These are phyloP conservation scores for Caenorhabditis inopinata DNA, from an alignment of 1,140 invertebrate genomes.

Conservation along the genomic window DNA sequence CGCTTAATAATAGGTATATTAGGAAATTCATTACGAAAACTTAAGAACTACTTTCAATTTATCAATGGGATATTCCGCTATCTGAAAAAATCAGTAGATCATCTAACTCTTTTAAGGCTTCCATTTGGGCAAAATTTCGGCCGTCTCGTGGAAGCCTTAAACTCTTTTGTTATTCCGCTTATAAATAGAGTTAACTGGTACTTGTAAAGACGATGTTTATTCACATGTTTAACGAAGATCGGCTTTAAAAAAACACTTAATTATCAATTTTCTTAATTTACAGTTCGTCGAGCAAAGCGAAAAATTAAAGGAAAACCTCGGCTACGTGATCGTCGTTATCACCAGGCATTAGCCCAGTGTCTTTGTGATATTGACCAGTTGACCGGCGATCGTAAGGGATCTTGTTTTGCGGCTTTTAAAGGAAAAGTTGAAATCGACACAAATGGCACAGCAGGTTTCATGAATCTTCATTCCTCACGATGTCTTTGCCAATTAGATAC, in stretches of 20 bases:
- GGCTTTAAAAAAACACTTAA: not conserved
- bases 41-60: too few species aligned
- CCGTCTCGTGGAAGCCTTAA: too few species aligned
- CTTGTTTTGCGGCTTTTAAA: conserved; percentile 61
- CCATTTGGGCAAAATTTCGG: too few species aligned
- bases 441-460: conserved; percentile 44
- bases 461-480: conserved; percentile 59
- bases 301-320: conserved; percentile 25
- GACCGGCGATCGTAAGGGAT: conserved; percentile 61
- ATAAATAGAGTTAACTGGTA: too few species aligned
- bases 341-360: conserved; percentile 63
- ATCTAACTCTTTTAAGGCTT: too few species aligned
- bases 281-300: conserved; percentile 31
- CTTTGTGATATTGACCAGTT: conserved; percentile 61
- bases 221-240: conserved; percentile 30
- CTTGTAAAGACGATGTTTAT: too few species aligned
- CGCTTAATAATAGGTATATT: too few species aligned
- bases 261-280: not conserved
- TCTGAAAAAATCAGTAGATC: too few species aligned
- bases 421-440: conserved; percentile 60
- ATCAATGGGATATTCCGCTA: too few species aligned
- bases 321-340: conserved; percentile 39
- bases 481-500: conserved; percentile 63
- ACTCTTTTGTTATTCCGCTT: too few species aligned
- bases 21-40: too few species aligned